Conservation (phyloP, 2,888 invertebrate genomes). For the Dicycla oo region DNA sequence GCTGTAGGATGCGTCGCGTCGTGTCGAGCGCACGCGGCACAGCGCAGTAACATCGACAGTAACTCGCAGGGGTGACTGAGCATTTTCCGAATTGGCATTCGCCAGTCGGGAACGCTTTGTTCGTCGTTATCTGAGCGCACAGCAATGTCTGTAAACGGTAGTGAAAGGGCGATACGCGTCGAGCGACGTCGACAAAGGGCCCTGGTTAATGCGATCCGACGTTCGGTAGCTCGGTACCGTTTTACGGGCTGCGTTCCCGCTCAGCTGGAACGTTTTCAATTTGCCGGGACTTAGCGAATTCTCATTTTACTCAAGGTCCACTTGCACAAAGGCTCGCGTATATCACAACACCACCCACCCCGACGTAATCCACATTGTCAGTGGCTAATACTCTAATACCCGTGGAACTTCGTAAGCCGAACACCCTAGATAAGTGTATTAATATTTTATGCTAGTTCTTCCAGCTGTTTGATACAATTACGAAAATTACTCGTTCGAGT, state of each 20-base stretch:
- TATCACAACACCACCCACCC: conserved; percentile 73
- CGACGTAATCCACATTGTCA: conserved; percentile 70
- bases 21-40: conserved; percentile 34
- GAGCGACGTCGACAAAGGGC: conserved; percentile 74
- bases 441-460: conserved; percentile 55
- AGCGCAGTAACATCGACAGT: conserved; percentile 68
- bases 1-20: conserved; percentile 36
- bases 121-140: conserved; percentile 79
- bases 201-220: conserved; percentile 76
- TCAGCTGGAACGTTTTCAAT: conserved; percentile 80
- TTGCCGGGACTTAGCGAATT: conserved; percentile 79
- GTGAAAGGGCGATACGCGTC: conserved; percentile 73
- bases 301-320: conserved; percentile 76
- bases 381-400: conserved; percentile 69
- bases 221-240: conserved; percentile 65
- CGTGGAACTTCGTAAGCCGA: conserved; percentile 55
- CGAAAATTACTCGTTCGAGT: conserved; percentile 55
- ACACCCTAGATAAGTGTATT: conserved; percentile 54
- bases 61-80: conserved; percentile 76
- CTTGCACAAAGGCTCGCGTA: conserved; percentile 75
- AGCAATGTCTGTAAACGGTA: conserved; percentile 78
- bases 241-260: conserved; percentile 72
- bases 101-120: conserved; percentile 76
- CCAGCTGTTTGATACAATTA: conserved; percentile 59
- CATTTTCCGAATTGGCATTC: conserved; percentile 78